Conservation (phyloP, 2,797 vertebrate species). For the Ammospiza maritima region DNA sequence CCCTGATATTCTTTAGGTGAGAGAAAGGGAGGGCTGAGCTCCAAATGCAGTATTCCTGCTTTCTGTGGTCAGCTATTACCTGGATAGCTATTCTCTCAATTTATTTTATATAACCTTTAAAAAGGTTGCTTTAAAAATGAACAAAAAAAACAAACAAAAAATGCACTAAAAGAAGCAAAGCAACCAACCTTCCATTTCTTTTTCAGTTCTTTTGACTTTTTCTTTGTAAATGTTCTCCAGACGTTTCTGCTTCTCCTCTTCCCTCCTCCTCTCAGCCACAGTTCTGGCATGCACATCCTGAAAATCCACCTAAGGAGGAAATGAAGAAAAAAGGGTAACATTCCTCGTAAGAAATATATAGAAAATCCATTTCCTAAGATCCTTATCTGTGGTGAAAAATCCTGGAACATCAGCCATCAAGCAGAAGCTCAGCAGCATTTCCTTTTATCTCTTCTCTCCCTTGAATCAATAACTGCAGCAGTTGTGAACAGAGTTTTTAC, state of each 20-base stretch:
- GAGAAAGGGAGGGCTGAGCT: background rate
- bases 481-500: background rate
- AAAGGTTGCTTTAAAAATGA: background rate
- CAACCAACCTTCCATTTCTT: slow-evolving; percentile 88
- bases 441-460: slow-evolving; percentile 34
- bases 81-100: background rate
- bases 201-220: slow-evolving; percentile 82
- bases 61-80: background rate
- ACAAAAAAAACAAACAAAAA: background rate
- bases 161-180: background rate
- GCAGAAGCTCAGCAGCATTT: slow-evolving; percentile 15
- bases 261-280: slow-evolving; percentile 83
- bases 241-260: slow-evolving; percentile 85
- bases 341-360: background rate
- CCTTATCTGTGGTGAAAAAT: slow-evolving; percentile 50
- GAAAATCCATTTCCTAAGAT: slow-evolving; percentile 59
- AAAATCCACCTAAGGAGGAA: slow-evolving; percentile 88
- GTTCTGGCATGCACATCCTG: slow-evolving; percentile 86
- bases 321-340: background rate
- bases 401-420: background rate
- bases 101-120: background rate
- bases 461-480: slow-evolving; percentile 52
- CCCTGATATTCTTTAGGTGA: background rate
- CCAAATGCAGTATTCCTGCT: background rate
- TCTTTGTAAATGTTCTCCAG: slow-evolving; percentile 86